Evolutionary conservation across 37 sponge, comb jelly and placozoan species (phyloP), one percentile per base, ranked within the genome.

Genomic region (Ephydatia muelleri): DNA sequence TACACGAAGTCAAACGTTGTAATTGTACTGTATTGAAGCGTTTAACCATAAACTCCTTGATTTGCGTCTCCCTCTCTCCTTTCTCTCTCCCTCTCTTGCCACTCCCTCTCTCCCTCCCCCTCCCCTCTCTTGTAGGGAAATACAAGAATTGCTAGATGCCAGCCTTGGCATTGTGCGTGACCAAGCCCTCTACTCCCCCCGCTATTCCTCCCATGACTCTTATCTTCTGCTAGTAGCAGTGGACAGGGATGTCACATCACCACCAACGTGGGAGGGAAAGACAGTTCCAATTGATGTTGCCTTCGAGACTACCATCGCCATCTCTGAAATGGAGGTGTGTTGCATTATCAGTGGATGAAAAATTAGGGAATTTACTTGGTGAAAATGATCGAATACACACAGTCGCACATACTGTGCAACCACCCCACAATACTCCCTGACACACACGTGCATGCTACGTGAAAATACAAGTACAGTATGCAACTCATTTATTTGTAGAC

Each of bases 291-390:
- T 94, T 11, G 67, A 82, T 2, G 5, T 82, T 30, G 48, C 88
- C 36, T 75, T 86, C 0, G 94, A 94, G 43, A 90, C 88, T 67
- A 70, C 85, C 80, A 84, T 90, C 4, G 84, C 72, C 38, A 82
- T 92, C 26, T 78, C 86, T 25, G 86, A 85, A 32, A 85, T 83
- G 57, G 82, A 85, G 86, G 93, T 88, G 67, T 19, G 84, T 43
- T 66, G 65, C 1, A 65, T 47, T 68, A 75, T 65, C 37, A n/a
- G n/a, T n/a, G n/a, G n/a, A n/a, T n/a, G n/a, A n/a, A n/a, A n/a
- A n/a, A n/a, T n/a, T n/a, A n/a, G n/a, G n/a, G n/a, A n/a, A n/a
- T n/a, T n/a, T n/a, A n/a, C n/a, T n/a, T n/a, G n/a, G n/a, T n/a
- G n/a, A n/a, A n/a, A n/a, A n/a, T n/a, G n/a, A n/a, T n/a, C n/a